Evolutionary conservation across 2,797 vertebrate genomes (phyloP), one percentile per base, ranked within the genome.

Genomic region (Gymnothorax reevesii): DNA sequence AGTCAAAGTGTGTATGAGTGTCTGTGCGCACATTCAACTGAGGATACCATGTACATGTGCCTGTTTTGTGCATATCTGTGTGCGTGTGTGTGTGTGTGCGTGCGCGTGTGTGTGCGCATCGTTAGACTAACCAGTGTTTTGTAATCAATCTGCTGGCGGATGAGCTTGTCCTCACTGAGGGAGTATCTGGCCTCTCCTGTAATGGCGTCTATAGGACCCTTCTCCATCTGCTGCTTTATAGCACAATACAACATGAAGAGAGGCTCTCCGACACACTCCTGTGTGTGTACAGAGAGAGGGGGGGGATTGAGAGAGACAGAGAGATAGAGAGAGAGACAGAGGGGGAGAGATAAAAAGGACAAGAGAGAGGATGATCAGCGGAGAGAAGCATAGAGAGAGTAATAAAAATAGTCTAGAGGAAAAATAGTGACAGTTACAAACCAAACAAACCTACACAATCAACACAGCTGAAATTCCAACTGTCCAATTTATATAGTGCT

Each of bases 151-250:
- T 99, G 98, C 94, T 99, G 98, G 79, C 98, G 96, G 91, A 99
- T 99, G 90, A 99, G 96, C 88, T 99, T 99, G 95, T 99, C 98
- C 91, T 99, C 98, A 0, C 98, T 99, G 84, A 99, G 96, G 49
- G 98, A 99, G 94, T 99, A 99, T 33, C 98, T 97, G 0, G 98
- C 98, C 91, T 99, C 98, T 4, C 98, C 98, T 0, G 98, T 99
- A 96, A 99, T 99, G 93, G 98, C 96, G 57, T 99, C 98, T 12
- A 99, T 99, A 15, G 97, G 98, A 10, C 98, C 98, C 91, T 99
- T 98, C 92, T 99, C 97, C 98, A 99, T 99, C 96, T 99, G 98
- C 90, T 99, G 98, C 95, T 99, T 99, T 94, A 99, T 99, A 93
- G 98, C 98, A 82, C 98, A 99, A 94, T 97, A 97, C 17, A 99